Percentiles rank a stretch among this genome's conserved stretches.
Conservation (phyloP, 2,113 vertebrate species). For the Empidonax traillii region DNA sequence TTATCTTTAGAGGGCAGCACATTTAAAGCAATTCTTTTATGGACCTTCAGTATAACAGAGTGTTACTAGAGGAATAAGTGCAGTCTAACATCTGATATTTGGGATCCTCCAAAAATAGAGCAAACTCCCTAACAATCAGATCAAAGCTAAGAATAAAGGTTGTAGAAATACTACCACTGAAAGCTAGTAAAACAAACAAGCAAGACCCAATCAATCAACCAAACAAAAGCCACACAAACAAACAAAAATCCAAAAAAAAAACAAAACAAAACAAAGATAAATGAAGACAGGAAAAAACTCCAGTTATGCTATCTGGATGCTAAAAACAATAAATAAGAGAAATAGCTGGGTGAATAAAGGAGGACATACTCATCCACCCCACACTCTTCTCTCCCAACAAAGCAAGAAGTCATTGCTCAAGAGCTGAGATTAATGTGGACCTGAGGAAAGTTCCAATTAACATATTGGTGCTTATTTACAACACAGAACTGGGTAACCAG, state of each 20-base stretch:
- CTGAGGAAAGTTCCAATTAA: neutral
- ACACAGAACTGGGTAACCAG: neutral
- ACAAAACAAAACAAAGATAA: neutral
- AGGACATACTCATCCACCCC: neutral
- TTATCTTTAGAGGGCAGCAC: neutral
- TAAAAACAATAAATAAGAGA: neutral
- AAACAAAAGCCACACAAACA: neutral
- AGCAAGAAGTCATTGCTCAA: neutral
- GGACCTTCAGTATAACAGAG: neutral
- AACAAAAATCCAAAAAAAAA: fast-evolving
- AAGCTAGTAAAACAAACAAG: neutral
- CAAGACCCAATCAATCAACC: neutral
- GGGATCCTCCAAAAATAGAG: neutral
- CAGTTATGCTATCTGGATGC: neutral
- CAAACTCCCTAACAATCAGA: neutral
- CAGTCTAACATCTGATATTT: neutral
- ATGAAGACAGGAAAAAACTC: neutral
- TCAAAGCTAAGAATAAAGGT: neutral
- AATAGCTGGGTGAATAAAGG: neutral
- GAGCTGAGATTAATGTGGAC: neutral
- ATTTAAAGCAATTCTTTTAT: neutral
- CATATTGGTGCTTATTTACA: neutral
- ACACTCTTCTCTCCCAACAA: neutral
- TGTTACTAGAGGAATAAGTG: neutral
- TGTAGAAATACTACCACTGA: neutral